phyloP scores from a whole-genome alignment of 2,888 invertebrate species.

The Neoaliturus tenellus region DNA sequence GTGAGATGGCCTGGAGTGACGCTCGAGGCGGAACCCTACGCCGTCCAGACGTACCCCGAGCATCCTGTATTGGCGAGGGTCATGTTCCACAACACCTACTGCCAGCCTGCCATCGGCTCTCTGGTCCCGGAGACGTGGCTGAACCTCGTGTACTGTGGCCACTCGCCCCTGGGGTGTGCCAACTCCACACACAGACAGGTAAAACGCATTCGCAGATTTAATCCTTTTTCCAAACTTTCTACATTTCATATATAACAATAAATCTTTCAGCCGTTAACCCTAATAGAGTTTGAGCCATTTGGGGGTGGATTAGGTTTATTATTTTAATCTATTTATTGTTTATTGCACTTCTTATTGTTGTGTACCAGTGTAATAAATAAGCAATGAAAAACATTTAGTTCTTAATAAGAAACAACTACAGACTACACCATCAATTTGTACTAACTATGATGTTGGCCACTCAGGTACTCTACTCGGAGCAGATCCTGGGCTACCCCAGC shows the following conservation, averaged over 20 bases:
- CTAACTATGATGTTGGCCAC: too few relatives aligned
- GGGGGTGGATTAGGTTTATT: too few relatives aligned
- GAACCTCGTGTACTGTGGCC: constrained; percentile 88
- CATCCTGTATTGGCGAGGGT: constrained; percentile 83
- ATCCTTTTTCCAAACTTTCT: too few relatives aligned
- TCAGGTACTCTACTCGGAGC: constrained; percentile 86
- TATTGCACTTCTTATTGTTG: too few relatives aligned
- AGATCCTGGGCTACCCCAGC: constrained; percentile 84
- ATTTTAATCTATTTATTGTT: too few relatives aligned
- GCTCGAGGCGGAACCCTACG: constrained; percentile 83
- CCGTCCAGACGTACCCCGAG: constrained; percentile 88
- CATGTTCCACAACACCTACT: constrained; percentile 82
- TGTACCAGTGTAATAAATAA: too few relatives aligned
- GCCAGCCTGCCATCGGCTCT: constrained; percentile 74
- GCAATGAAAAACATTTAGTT: too few relatives aligned
- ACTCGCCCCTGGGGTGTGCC: constrained; percentile 79
- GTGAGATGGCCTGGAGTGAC: constrained; percentile 89
- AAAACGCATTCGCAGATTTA: background rate
- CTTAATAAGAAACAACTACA: too few relatives aligned
- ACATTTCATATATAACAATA: too few relatives aligned
- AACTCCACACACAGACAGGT: constrained; percentile 75
- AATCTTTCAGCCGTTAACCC: too few relatives aligned
- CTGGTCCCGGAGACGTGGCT: constrained; percentile 82
- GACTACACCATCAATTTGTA: too few relatives aligned
- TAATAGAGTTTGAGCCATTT: too few relatives aligned